phyloP scores from a whole-genome alignment of 1,140 invertebrate species.

The Arctopsyche grandis region DNA sequence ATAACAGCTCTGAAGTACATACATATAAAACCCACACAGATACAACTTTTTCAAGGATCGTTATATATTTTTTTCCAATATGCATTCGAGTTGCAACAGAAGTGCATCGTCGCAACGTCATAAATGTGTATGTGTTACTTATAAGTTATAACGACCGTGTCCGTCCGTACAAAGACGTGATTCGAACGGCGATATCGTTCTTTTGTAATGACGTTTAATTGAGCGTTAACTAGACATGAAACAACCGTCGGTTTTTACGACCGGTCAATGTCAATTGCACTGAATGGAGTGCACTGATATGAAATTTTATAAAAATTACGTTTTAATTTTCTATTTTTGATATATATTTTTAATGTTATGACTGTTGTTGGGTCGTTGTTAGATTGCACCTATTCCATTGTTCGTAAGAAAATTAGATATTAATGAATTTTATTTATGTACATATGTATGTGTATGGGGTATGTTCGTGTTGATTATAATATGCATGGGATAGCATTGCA shows the following conservation, averaged over 20 bases:
- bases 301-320: too few relatives aligned
- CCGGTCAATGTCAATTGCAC: conserved; percentile 32
- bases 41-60: too few relatives aligned
- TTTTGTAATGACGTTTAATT: conserved; percentile 41
- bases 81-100: conserved; percentile 7
- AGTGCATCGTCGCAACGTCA: conserved; percentile 36
- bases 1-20: too few relatives aligned
- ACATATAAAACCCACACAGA: too few relatives aligned
- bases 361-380: too few relatives aligned
- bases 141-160: conserved; percentile 16
- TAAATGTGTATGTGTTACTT: conserved; percentile 4
- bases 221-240: conserved; percentile 11
- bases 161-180: conserved; percentile 34
- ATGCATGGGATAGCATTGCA: conserved; percentile 23
- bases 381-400: too few relatives aligned
- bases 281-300: neutral
- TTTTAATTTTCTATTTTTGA: too few relatives aligned
- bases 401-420: too few relatives aligned
- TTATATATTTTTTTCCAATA: neutral
- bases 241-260: neutral
- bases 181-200: conserved; percentile 32
- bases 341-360: too few relatives aligned
- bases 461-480: neutral
- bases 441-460: too few relatives aligned
- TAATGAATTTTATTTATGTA: too few relatives aligned